Percentiles rank a stretch among this genome's conserved stretches.
phyloP scores from a whole-genome alignment of 30 jellyfish, hydroid and myxozoan genomes.

The Cassiopea andromeda region DNA sequence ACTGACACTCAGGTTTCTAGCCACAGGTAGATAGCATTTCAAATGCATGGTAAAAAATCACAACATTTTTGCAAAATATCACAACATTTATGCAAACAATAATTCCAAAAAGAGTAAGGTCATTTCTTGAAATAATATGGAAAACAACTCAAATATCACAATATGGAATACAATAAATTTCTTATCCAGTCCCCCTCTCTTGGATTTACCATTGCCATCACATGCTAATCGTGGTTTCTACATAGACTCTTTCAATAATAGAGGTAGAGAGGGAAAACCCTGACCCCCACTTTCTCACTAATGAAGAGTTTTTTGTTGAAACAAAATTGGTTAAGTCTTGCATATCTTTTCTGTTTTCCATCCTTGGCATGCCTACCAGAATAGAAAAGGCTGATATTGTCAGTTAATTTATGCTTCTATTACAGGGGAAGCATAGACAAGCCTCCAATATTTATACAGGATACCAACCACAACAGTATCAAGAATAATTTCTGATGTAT shows the following conservation, averaged over 20 bases:
- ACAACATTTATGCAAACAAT: background rate
- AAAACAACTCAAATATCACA: background rate
- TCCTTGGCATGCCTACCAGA: background rate
- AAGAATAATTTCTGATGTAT: constrained; percentile 8
- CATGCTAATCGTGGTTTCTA: background rate
- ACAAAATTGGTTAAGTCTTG: background rate
- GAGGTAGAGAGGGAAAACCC: background rate
- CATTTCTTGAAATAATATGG: background rate
- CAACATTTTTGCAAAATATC: background rate
- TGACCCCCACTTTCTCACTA: background rate
- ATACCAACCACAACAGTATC: constrained; percentile 27
- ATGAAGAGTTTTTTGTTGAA: background rate
- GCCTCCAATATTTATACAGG: constrained; percentile 38
- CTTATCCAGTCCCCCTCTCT: background rate
- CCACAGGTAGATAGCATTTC: constrained; percentile 22
- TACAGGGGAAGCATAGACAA: constrained; percentile 40
- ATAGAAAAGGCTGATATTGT: background rate
- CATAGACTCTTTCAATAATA: background rate
- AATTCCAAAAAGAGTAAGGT: background rate
- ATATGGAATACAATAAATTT: background rate
- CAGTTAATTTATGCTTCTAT: constrained; percentile 4
- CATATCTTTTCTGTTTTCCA: background rate
- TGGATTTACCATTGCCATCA: background rate
- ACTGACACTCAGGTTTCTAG: constrained; percentile 28
- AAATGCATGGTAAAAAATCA: background rate